Percentiles rank a stretch among this genome's conserved stretches.
phyloP scores from a whole-genome alignment of 2,888 invertebrate genomes.

The Apamea crenata region DNA sequence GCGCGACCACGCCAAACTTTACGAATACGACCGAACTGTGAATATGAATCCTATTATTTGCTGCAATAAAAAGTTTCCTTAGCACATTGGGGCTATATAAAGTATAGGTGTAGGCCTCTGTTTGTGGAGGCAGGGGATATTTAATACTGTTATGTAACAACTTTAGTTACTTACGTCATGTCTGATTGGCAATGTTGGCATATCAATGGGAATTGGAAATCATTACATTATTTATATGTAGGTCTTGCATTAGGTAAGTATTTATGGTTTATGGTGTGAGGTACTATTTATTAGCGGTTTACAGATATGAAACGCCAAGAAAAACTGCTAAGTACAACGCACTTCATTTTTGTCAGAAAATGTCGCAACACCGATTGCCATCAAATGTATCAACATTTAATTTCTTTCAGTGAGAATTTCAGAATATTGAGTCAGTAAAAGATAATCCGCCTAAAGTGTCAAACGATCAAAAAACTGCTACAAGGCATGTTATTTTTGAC shows the following conservation, averaged over 20 bases:
- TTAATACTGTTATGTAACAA: conserved; percentile 22
- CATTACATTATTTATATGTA: background rate
- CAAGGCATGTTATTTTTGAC: conserved; percentile 57
- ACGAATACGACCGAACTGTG: conserved; percentile 76
- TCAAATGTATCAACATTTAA: background rate
- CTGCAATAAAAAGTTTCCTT: conserved; percentile 82
- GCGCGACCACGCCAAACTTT: conserved; percentile 71
- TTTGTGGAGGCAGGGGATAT: conserved; percentile 8
- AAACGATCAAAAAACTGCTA: conserved; percentile 42
- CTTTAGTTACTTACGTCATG: background rate
- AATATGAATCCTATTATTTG: conserved; percentile 85
- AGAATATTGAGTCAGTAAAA: conserved; percentile 7
- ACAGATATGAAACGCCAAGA: background rate
- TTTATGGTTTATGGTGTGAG: too few relatives aligned
- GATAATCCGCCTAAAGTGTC: conserved; percentile 27
- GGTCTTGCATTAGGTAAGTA: background rate
- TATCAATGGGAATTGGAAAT: conserved; percentile 21
- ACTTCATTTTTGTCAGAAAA: background rate
- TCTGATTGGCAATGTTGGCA: conserved; percentile 11
- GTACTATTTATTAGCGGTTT: background rate
- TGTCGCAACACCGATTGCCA: background rate
- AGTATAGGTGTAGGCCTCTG: background rate
- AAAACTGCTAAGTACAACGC: conserved; percentile 2
- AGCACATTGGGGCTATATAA: conserved; percentile 64
- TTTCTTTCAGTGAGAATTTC: background rate